phyloP scores from a whole-genome alignment of 2,113 vertebrate species.

The Orthonyx spaldingii region DNA sequence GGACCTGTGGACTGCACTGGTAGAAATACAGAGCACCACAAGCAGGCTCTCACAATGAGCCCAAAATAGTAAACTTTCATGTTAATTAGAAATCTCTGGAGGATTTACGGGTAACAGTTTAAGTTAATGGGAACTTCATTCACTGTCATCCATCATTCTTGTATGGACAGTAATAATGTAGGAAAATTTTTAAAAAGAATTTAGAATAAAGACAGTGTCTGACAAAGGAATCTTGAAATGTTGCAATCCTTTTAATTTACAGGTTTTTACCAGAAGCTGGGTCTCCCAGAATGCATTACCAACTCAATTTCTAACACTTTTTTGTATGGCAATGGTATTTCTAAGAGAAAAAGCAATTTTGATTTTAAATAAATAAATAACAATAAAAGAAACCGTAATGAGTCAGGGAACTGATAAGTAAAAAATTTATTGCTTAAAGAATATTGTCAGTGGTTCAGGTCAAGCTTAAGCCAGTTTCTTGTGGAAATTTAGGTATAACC shows the following conservation, averaged over 20 bases:
- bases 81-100: constrained; percentile 20
- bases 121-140: background rate
- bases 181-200: background rate
- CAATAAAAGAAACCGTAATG: background rate
- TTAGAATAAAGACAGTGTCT: background rate
- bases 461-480: background rate
- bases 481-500: background rate
- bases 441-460: background rate
- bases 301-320: background rate
- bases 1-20: background rate
- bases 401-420: background rate
- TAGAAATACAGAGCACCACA: background rate
- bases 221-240: background rate
- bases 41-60: background rate
- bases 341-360: background rate
- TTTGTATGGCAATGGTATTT: background rate
- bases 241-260: background rate
- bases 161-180: background rate
- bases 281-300: background rate
- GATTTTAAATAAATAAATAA: background rate
- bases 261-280: background rate
- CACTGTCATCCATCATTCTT: background rate
- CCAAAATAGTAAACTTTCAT: background rate
- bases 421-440: background rate
- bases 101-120: background rate